Evolutionary conservation across 2,113 vertebrate genomes (phyloP), one percentile per base, ranked within the genome.

Genomic region (Oryzias celebensis): DNA sequence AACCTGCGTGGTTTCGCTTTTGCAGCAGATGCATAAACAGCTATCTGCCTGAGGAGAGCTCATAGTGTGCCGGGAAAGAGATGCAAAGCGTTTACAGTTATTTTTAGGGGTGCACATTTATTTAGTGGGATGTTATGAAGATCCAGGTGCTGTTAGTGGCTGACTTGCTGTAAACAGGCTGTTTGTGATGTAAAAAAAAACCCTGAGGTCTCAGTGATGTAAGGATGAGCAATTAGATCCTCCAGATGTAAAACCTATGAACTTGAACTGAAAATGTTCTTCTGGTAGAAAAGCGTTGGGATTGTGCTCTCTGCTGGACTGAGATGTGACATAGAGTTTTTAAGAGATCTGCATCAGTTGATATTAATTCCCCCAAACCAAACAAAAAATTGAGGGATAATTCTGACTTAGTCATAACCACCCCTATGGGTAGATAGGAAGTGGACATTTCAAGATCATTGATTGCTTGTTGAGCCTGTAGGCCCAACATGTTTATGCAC

Each of bases 261-360:
- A 55, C 64, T 69, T 78, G n/a, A n/a, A 76, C 54, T 58, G 65
- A 69, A 75, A 62, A 67, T 74, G 47, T 78, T 84, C 82, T 79
- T 66, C 73, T 60, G 8, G 58, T 68, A 48, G 63, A 78, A 67
- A 62, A 68, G 67, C 64, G 62, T 75, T 80, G 46, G 78, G 65
- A 85, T 86, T 75, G 75, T 57, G 53, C 81, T 42, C 74, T 55
- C 75, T 83, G 65, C 75, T 80, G 71, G 42, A 76, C 61, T 41
- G 44, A 28, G 72, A 79, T 82, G 73, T 78, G 77, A 82, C 75
- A 66, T 58, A 42, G 20, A 76, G 52, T 50, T 63, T 74, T 51
- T 51, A 55, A 50, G 53, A 72, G 59, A 51, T 58, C 64, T 71
- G 66, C 70, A 68, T 58, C 58, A 47, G 44, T 47, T 59, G 26